A percentile compares a stretch with the other conserved stretches of the same genome.
phyloP scores from a whole-genome alignment of 2,888 invertebrate species.

The Drosophila nr. fundita region DNA sequence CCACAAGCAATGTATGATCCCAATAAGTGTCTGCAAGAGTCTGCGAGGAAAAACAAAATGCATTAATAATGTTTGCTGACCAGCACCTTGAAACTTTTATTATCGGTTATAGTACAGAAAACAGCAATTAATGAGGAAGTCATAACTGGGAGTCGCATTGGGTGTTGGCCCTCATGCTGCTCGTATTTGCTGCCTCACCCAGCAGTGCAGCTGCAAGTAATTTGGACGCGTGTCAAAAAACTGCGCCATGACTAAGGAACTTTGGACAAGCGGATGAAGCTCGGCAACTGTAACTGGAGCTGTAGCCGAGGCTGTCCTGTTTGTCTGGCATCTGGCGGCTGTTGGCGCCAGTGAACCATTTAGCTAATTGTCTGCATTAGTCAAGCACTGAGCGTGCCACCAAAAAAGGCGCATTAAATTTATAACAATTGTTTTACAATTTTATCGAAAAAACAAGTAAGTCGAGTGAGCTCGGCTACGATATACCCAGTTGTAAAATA shows the following conservation, averaged over 20 bases:
- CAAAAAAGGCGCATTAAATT: constrained; percentile 66
- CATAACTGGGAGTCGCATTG: not conserved
- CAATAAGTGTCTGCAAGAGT: constrained; percentile 21
- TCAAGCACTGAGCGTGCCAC: constrained; percentile 54
- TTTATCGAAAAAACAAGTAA: constrained; percentile 41
- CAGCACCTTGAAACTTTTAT: constrained; percentile 40
- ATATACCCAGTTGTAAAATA: no score
- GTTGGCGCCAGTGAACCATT: constrained; percentile 74
- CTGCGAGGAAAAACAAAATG: constrained; percentile 14
- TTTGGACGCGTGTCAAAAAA: constrained; percentile 62
- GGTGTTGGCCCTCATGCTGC: not conserved
- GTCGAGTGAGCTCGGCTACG: no score
- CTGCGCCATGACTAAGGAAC: constrained; percentile 40
- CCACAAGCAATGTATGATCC: constrained; percentile 28
- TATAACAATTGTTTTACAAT: constrained; percentile 78
- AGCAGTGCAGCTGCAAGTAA: constrained; percentile 24
- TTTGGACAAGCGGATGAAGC: constrained; percentile 21
- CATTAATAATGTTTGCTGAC: constrained; percentile 28
- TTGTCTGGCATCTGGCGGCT: constrained; percentile 44
- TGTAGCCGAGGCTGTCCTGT: constrained; percentile 8
- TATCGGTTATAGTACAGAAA: constrained; percentile 12
- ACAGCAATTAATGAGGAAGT: constrained; percentile 34
- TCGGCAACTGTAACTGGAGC: not conserved
- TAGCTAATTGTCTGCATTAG: constrained; percentile 80
- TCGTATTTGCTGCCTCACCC: not conserved